Evolutionary conservation across 2,113 vertebrate species (phyloP).

Genomic region (Urocynchramus pylzowi): DNA sequence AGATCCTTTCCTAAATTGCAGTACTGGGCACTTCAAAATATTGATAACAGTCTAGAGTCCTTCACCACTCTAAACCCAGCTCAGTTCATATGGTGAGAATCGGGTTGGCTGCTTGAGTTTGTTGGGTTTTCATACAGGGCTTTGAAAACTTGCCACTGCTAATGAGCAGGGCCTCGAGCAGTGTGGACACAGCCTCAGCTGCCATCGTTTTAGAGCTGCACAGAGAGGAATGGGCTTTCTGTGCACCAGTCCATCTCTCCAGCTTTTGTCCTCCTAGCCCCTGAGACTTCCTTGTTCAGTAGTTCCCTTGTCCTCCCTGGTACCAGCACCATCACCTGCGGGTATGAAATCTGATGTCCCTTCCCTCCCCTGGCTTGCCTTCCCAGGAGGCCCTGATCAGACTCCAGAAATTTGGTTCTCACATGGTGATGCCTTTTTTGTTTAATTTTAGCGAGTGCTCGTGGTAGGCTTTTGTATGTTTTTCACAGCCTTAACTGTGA

Average conservation of each 20-base stretch:
- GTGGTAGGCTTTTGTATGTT: background rate
- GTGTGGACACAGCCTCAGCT: background rate
- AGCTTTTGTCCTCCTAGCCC: background rate
- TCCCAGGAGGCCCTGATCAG: background rate
- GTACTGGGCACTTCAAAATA: background rate
- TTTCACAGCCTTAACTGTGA: background rate
- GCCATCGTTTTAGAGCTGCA: background rate
- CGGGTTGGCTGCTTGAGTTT: background rate
- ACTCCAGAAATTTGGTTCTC: background rate
- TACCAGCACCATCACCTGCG: rapidly evolving
- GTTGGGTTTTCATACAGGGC: background rate
- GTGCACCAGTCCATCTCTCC: background rate
- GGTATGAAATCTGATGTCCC: background rate
- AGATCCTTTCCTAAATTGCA: background rate
- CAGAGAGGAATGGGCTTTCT: background rate
- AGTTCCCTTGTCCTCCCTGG: background rate
- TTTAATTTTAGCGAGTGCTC: background rate
- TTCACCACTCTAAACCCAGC: background rate
- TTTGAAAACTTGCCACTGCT: background rate
- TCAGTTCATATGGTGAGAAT: background rate
- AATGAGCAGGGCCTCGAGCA: background rate
- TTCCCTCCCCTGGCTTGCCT: background rate
- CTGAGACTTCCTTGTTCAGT: background rate
- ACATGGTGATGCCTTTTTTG: background rate
- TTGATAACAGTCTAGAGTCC: background rate